These are phyloP conservation scores for Andricus curvator DNA, from an alignment of 2,888 invertebrate species.

Conservation along the genomic window DNA sequence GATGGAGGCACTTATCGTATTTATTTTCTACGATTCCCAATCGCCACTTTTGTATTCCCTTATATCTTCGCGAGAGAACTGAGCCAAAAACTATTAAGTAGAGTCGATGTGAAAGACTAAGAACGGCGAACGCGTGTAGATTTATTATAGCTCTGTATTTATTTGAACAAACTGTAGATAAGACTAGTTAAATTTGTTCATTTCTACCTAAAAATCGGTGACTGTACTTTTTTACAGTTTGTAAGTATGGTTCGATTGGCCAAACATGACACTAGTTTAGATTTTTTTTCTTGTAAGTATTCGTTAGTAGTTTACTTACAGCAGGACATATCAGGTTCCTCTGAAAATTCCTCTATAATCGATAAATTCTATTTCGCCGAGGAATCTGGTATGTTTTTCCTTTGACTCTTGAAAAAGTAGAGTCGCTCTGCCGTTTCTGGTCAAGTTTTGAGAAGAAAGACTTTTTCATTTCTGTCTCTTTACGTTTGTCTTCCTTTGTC, in stretches of 20 bases:
- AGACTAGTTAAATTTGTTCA: conserved; percentile 43
- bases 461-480: neutral
- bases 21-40: conserved; percentile 27
- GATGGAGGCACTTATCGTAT: neutral
- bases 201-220: conserved; percentile 42
- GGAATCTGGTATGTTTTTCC: neutral
- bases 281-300: conserved; percentile 25
- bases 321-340: conserved; percentile 25
- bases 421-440: conserved; percentile 27
- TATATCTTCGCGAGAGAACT: conserved; percentile 31
- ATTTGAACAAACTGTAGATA: conserved; percentile 65
- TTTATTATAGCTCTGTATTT: conserved; percentile 74
- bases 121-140: conserved; percentile 61
- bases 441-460: conserved; percentile 19
- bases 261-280: conserved; percentile 52
- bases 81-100: conserved; percentile 40
- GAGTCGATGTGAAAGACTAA: conserved; percentile 41
- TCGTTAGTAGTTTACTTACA: conserved; percentile 18
- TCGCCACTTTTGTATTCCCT: conserved; percentile 13
- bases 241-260: conserved; percentile 61
- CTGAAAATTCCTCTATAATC: neutral
- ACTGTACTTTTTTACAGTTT: conserved; percentile 64
- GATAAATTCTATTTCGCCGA: neutral
- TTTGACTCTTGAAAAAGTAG: conserved; percentile 25
- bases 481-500: conserved; percentile 20